These are phyloP conservation scores for Crocuta crocuta DNA, from an alignment of 2,113 vertebrate species.

Conservation along the genomic window DNA sequence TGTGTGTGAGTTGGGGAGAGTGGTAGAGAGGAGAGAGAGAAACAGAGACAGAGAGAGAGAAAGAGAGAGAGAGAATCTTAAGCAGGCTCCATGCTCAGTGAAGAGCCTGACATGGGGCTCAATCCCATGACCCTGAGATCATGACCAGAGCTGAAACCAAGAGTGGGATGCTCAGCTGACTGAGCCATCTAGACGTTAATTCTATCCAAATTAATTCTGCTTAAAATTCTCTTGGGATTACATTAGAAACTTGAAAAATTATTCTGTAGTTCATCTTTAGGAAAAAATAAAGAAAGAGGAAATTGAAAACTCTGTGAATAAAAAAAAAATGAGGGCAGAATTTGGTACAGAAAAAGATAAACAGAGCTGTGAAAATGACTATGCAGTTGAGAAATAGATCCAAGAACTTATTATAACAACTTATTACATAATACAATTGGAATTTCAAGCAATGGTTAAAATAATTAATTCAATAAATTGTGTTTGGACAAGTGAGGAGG, in stretches of 20 bases:
- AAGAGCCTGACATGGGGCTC: too few species aligned
- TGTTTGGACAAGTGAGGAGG: slow-evolving; percentile 47
- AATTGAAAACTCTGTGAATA: background rate
- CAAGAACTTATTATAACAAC: slow-evolving; percentile 47
- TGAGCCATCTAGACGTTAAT: background rate
- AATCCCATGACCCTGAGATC: too few species aligned
- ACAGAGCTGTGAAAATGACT: slow-evolving; percentile 23
- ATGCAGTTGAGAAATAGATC: slow-evolving; percentile 7
- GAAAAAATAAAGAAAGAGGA: background rate
- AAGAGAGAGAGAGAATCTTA: too few species aligned
- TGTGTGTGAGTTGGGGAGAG: too few species aligned
- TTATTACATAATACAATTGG: slow-evolving; percentile 49
- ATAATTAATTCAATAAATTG: slow-evolving; percentile 72
- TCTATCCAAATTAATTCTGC: background rate
- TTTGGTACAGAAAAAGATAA: background rate
- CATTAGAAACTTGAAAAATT: background rate
- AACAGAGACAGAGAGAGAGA: too few species aligned
- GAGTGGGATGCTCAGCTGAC: too few species aligned
- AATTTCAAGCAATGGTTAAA: slow-evolving; percentile 67
- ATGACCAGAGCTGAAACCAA: too few species aligned
- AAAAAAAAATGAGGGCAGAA: background rate
- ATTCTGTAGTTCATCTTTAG: background rate
- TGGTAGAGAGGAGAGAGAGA: too few species aligned
- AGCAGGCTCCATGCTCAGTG: too few species aligned
- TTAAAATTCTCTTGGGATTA: background rate